Base-by-base conservation (phyloP, 2,888 invertebrate species). In the Ormyrus nitidulus region DNA sequence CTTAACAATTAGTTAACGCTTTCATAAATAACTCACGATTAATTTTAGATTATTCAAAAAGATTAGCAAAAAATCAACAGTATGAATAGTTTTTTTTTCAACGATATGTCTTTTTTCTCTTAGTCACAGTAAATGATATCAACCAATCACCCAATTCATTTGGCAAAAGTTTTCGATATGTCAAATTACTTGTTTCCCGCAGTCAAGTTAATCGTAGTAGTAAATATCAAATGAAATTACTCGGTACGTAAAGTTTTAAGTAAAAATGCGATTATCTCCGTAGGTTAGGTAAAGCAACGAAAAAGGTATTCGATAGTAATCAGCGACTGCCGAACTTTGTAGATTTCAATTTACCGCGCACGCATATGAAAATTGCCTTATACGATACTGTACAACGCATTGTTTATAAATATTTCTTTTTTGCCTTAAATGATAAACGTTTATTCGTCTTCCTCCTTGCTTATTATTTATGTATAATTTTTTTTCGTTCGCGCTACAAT, bases 371-470 rank as follows among this genome's bases (percentile, higher is more conserved):
- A 78, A 76, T 82, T 65, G 54, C 61, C 74, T 82, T 82, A 80
- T 51, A 76, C 19, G 65, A 46, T 80, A 82, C 82, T 82, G 80
- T 82, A 82, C 80, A 82, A 77, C 65, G 73, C 69, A 75, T 71
- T 56, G 34, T 64, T 82, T 72, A 64, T 77, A 82, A 77, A 80
- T 81, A 79, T 69, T 79, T 13, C 7, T 68, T 65, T 74, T 66
- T 46, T 70, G 58, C 51, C 61, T 59, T 77, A 65, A 73, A 77
- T 53, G 48, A 81, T 61, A 75, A 78, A 72, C 56, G 49, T 70
- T 66, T 78, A 48, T 48, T 75, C 44, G 13, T 54, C 44, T 46
- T 53, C 34, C 13, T 70, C 11, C 9, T 10, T 65, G 5, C 48
- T n/a, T 73, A 58, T 66, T 77, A 77, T 77, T 59, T 76, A 73